Conservation (phyloP, 1,140 invertebrate genomes). For the Akabosia matsudoensis region DNA sequence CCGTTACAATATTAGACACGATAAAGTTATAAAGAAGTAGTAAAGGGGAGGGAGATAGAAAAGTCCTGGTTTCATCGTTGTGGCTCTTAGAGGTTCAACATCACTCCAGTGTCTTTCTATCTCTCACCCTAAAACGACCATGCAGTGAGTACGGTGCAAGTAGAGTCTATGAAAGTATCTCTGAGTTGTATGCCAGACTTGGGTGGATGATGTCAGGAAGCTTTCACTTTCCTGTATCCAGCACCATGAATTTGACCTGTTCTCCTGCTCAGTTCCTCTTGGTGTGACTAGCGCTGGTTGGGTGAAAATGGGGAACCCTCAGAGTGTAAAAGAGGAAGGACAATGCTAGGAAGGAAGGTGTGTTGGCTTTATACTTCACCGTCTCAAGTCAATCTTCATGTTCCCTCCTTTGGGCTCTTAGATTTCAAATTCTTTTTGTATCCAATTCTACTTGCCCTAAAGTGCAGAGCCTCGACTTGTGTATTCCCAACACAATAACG, state of each 20-base stretch:
- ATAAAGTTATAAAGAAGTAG: not conserved
- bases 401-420: not conserved
- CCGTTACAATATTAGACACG: not conserved
- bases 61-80: not conserved
- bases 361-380: slow-evolving; percentile 10
- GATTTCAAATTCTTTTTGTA: not conserved
- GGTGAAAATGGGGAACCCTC: too few relatives aligned
- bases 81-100: not conserved
- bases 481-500: too few relatives aligned
- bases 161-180: not conserved
- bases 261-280: not conserved
- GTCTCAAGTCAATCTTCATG: not conserved
- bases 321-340: not conserved
- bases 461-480: too few relatives aligned
- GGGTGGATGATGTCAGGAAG: not conserved
- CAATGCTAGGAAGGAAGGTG: not conserved
- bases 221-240: not conserved
- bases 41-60: not conserved
- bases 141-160: too few relatives aligned
- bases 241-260: slow-evolving; percentile 12
- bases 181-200: not conserved
- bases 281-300: not conserved
- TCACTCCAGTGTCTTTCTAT: not conserved
- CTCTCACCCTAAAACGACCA: not conserved
- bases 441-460: not conserved